Evolutionary conservation across 53 echinoderm and acorn worm species (phyloP).

Genomic region (Temnopleurus reevesii): DNA sequence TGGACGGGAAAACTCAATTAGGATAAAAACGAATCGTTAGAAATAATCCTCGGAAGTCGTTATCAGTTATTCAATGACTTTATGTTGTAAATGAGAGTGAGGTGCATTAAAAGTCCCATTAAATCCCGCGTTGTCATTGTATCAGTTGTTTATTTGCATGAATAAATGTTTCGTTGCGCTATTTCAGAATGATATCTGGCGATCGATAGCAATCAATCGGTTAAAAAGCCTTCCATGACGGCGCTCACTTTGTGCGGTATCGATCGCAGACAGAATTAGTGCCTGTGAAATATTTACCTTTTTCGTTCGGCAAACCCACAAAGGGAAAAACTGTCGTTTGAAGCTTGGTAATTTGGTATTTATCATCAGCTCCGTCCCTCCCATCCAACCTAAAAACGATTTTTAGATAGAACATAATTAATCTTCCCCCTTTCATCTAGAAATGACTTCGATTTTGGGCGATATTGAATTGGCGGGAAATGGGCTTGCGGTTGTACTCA

Average conservation of each 20-base stretch:
- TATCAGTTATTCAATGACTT: constrained; percentile 38
- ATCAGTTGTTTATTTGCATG: constrained; percentile 43
- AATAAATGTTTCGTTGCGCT: constrained; percentile 61
- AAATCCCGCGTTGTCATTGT: constrained; percentile 11
- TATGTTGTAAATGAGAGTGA: constrained; percentile 6
- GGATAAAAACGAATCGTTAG: constrained; percentile 27
- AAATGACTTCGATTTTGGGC: background rate
- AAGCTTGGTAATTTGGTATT: background rate
- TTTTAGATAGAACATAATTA: background rate
- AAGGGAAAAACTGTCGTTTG: background rate
- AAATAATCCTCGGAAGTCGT: constrained; percentile 45
- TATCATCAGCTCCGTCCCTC: background rate
- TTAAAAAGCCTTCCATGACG: constrained; percentile 46
- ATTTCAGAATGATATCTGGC: constrained; percentile 27
- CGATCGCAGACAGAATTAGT: constrained; percentile 34
- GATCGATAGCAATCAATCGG: constrained; percentile 57
- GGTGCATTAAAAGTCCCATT: constrained; percentile 48
- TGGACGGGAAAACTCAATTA: constrained; percentile 24
- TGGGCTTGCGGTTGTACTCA: background rate
- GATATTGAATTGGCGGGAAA: background rate
- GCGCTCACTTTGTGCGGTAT: constrained; percentile 49
- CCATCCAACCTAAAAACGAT: background rate
- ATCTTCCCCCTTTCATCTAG: background rate
- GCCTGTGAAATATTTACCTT: constrained; percentile 32
- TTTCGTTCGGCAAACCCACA: constrained; percentile 34